Percentiles rank a stretch among this genome's conserved stretches.
phyloP scores from a whole-genome alignment of 2,888 invertebrate genomes.

The Eudemis profundana region DNA sequence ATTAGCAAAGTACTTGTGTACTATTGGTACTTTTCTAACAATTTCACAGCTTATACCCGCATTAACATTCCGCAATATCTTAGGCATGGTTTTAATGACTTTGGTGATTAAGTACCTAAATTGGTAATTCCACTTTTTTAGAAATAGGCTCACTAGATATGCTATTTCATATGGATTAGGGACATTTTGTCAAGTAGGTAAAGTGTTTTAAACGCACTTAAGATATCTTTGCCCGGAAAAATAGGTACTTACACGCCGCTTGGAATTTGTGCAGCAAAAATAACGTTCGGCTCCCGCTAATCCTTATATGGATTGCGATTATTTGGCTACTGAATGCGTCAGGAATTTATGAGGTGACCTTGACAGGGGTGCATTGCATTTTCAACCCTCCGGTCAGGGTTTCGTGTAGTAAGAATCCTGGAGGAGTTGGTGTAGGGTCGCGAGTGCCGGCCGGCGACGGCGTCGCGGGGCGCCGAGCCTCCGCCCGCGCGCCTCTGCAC shows the following conservation, averaged over 20 bases:
- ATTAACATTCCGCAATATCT: slow-evolving; percentile 21
- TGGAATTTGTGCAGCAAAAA: slow-evolving; percentile 5
- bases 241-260: neutral
- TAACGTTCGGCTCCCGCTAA: slow-evolving; percentile 15
- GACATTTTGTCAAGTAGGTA: no score
- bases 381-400: slow-evolving; percentile 79
- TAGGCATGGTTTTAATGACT: slow-evolving; percentile 21
- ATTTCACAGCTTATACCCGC: slow-evolving; percentile 12
- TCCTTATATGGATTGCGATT: slow-evolving; percentile 37
- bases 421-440: slow-evolving; percentile 62
- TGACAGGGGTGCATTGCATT: slow-evolving; percentile 76
- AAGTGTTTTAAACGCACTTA: no score
- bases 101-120: slow-evolving; percentile 7
- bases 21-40: slow-evolving; percentile 15
- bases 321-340: slow-evolving; percentile 45
- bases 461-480: slow-evolving; percentile 68
- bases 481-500: slow-evolving; percentile 77
- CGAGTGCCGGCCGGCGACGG: slow-evolving; percentile 54
- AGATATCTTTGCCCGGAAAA: no score
- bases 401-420: slow-evolving; percentile 74
- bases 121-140: slow-evolving; percentile 13
- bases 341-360: slow-evolving; percentile 67
- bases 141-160: no score
- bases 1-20: slow-evolving; percentile 1
- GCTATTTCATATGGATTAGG: no score